Conservation (phyloP, 2,113 vertebrate species). For the Ptyas mucosa region DNA sequence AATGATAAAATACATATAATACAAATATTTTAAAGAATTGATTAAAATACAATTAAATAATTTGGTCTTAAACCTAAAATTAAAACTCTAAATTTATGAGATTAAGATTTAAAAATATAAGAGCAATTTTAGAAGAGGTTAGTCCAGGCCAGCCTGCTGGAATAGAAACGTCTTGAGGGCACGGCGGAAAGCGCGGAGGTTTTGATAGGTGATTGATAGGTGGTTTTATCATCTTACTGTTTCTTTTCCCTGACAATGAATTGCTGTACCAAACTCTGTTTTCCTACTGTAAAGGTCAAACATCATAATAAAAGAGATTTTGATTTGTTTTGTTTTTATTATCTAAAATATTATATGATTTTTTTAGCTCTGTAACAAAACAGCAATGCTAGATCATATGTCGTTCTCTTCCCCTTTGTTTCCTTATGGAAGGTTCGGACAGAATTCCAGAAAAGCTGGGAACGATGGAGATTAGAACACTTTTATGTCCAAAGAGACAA, state of each 20-base stretch:
- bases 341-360: slow-evolving; percentile 33
- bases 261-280: background rate
- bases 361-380: slow-evolving; percentile 40
- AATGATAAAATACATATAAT: no score
- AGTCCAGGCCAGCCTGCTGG: no score
- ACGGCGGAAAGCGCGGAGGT: no score
- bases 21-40: no score
- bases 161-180: no score
- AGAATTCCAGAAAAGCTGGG: slow-evolving; percentile 79
- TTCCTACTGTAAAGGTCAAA: background rate
- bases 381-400: slow-evolving; percentile 34
- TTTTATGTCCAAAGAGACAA: slow-evolving; percentile 70
- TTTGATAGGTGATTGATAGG: no score
- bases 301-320: background rate
- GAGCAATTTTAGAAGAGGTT: no score
- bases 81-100: no score
- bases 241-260: background rate
- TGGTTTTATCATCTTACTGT: background rate
- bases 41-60: no score
- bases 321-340: slow-evolving; percentile 40
- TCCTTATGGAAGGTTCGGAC: slow-evolving; percentile 70
- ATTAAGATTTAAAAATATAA: no score
- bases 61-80: no score
- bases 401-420: slow-evolving; percentile 33
- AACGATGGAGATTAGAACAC: slow-evolving; percentile 73